Percentiles rank a stretch among this genome's conserved stretches.
These are phyloP conservation scores for Oscheius sp. DNA, from an alignment of 2,888 invertebrate genomes.

Conservation along the genomic window DNA sequence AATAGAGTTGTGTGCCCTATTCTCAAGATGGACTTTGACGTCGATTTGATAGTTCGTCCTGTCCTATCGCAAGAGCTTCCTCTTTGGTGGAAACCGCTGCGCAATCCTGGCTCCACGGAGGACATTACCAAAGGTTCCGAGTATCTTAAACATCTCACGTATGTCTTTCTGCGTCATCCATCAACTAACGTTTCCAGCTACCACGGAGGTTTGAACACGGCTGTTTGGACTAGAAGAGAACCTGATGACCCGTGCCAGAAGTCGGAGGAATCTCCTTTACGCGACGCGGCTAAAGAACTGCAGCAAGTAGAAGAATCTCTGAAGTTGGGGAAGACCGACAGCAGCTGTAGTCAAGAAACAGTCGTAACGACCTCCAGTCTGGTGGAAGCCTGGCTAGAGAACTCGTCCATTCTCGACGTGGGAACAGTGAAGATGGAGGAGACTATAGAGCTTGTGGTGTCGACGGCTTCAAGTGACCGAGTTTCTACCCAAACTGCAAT, in stretches of 20 bases:
- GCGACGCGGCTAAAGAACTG: background rate
- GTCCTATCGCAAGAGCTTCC: too few species aligned
- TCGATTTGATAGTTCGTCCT: too few species aligned
- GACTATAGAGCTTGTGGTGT: background rate
- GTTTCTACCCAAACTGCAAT: background rate
- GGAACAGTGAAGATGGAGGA: background rate
- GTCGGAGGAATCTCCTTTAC: background rate
- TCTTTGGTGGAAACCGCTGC: background rate
- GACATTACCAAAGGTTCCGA: background rate
- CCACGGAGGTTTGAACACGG: constrained; percentile 21
- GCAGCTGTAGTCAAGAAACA: background rate
- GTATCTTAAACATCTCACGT: constrained; percentile 12
- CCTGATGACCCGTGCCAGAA: background rate
- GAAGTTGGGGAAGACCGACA: background rate
- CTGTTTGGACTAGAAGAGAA: constrained; percentile 2
- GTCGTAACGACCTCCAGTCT: background rate
- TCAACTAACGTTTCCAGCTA: background rate
- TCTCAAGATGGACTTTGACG: too few species aligned
- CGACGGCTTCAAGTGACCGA: background rate
- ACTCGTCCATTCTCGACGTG: background rate
- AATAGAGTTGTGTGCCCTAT: too few species aligned
- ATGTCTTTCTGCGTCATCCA: background rate
- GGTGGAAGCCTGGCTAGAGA: background rate
- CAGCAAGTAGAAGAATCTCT: background rate
- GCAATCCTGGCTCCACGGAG: constrained; percentile 10